Base-by-base conservation (phyloP, 2,888 invertebrate species). In the Seira ritae region DNA sequence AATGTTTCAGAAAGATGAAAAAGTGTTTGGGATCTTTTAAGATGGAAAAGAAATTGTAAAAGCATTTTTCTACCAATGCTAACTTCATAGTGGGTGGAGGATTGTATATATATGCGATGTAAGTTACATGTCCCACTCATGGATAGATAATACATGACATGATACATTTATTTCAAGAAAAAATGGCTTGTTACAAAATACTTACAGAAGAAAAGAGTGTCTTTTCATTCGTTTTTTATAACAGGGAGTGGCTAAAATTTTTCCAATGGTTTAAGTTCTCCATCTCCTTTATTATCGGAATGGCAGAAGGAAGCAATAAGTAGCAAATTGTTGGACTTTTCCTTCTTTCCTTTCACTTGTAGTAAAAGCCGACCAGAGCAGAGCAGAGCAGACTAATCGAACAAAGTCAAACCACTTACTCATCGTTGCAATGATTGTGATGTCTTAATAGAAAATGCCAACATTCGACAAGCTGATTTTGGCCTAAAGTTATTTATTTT, bases 111-210 rank as follows among this genome's bases (percentile, higher is more conserved):
- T 42, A 42, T 42, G 12, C 42, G 4, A 60, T n/a, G 17, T 60
- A 60, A 10, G n/a, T 42, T n/a, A 60, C 17, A 60, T 17, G 74
- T 6, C 12, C 19, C 42, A 20, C 20, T 23, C 66, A 10, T 20
- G 66, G 31, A 62, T 73, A 31, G 67, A 68, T 76, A 46, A 68
- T 50, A 60, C 10, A 37, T 62, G 62, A 77, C 37, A 77, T 77
- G 69, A 77, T 77, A 69, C 42, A 62, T 77, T 76, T 76, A 76
- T 76, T 76, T 60, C 60, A 17, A 60, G 60, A 42, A 42, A 42
- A 60, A 60, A 60, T 60, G 3, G 60, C 60, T 60, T 17, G 12
- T 17, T 60, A 60, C 17, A 17, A 60, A 60, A 60, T 60, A 60
- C 60, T 60, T 60, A 17, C 17, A 60, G 3, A n/a, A 60, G 60